phyloP scores from a whole-genome alignment of 2,888 invertebrate genomes.

The Aphidoletes aphidimyza region DNA sequence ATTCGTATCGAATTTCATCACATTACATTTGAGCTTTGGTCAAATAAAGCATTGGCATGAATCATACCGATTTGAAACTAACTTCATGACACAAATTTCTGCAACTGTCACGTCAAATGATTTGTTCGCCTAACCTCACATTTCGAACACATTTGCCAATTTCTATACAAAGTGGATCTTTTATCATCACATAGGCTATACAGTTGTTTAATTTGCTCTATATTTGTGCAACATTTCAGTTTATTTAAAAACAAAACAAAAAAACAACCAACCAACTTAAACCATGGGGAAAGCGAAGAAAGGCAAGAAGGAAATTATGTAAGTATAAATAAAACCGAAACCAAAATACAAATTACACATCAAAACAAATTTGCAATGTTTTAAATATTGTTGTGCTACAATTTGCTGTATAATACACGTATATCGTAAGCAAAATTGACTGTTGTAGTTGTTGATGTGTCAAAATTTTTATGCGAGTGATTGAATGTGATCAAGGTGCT shows the following conservation, averaged over 20 bases:
- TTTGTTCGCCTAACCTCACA: constrained; percentile 7
- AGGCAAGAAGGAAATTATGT: constrained; percentile 84
- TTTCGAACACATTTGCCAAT: constrained; percentile 40
- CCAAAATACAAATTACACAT: constrained; percentile 10
- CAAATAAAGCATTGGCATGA: background rate
- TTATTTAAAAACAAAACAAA: background rate
- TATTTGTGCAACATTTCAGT: background rate
- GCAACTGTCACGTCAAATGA: background rate
- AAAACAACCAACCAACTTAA: constrained; percentile 43
- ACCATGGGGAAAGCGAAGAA: constrained; percentile 85
- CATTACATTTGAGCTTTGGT: background rate
- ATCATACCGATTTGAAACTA: background rate
- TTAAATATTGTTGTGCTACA: too few relatives aligned
- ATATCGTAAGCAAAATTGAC: background rate
- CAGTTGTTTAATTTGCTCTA: background rate
- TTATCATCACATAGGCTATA: background rate
- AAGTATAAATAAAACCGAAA: constrained; percentile 64
- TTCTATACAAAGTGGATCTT: constrained; percentile 23
- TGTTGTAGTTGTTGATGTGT: constrained; percentile 40
- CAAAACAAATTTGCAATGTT: background rate
- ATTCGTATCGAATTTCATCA: background rate
- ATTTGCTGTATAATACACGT: background rate
- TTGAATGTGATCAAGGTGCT: background rate
- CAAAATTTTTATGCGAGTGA: background rate
- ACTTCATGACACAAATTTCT: background rate